Evolutionary conservation across 2,113 vertebrate genomes (phyloP).

Genomic region (Eulacestoma nigropectus): DNA sequence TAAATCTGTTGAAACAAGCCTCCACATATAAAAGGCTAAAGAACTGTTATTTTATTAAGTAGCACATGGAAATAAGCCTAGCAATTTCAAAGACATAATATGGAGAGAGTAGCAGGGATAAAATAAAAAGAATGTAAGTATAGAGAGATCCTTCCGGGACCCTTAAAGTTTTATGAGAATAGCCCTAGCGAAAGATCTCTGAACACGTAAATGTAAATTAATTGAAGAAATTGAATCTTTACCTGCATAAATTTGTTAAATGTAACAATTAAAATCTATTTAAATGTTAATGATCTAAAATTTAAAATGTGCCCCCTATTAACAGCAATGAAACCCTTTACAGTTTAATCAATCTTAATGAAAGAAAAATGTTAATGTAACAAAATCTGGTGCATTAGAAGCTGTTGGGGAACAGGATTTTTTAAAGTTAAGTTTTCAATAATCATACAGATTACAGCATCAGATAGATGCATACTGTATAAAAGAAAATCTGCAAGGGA

Average conservation of each 20-base stretch:
- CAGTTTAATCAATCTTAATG: constrained; percentile 61
- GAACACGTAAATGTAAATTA: constrained; percentile 36
- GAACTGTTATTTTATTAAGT: not conserved
- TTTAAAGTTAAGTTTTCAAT: constrained; percentile 4
- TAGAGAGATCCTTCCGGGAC: constrained; percentile 3
- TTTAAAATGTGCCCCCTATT: constrained; percentile 40
- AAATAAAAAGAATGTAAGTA: constrained; percentile 35
- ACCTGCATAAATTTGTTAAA: constrained; percentile 45
- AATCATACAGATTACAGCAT: not conserved
- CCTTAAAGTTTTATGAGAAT: constrained; percentile 39
- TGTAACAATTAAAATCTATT: constrained; percentile 58
- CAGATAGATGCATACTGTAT: not conserved
- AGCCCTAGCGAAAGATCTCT: not conserved
- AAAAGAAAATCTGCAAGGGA: not conserved
- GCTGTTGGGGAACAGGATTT: not conserved
- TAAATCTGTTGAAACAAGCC: constrained; percentile 14
- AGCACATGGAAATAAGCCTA: constrained; percentile 10
- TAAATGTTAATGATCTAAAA: constrained; percentile 40
- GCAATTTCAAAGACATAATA: constrained; percentile 40
- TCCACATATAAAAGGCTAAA: not conserved
- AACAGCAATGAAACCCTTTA: constrained; percentile 25
- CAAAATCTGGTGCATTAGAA: constrained; percentile 40
- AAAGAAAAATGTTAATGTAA: constrained; percentile 48
- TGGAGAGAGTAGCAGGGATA: not conserved
- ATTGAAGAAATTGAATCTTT: constrained; percentile 42